phyloP scores from a whole-genome alignment of 2,113 vertebrate genomes.

The Puntigrus tetrazona region DNA sequence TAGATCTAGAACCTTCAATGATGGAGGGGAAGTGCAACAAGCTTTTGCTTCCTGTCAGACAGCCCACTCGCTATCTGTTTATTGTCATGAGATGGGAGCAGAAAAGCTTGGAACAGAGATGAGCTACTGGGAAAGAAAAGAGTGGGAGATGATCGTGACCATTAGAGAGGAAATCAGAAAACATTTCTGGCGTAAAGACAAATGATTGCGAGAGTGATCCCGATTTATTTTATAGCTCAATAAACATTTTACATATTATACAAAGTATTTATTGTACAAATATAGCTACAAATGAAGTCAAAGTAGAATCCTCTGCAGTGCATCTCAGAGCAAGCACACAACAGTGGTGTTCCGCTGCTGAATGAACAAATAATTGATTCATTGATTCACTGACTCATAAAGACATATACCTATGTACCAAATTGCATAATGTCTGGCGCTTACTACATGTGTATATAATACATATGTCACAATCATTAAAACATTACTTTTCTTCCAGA shows the following conservation, averaged over 20 bases:
- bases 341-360: background rate
- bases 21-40: conserved; percentile 35
- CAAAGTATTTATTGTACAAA: background rate
- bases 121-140: background rate
- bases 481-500: too few species aligned
- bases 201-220: background rate
- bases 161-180: background rate
- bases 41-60: conserved; percentile 30
- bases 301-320: background rate
- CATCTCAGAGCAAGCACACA: background rate
- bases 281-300: background rate
- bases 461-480: too few species aligned
- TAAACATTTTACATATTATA: background rate
- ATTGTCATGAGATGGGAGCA: conserved; percentile 18
- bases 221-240: background rate
- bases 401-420: background rate
- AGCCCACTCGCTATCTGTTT: conserved; percentile 39
- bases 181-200: background rate
- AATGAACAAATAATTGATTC: background rate
- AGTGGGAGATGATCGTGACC: background rate
- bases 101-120: background rate
- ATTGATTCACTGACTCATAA: background rate
- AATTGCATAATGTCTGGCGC: background rate
- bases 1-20: conserved; percentile 37
- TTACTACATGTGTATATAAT: background rate